These are phyloP conservation scores for Antechinus flavipes DNA, from an alignment of 2,113 vertebrate genomes.

Conservation along the genomic window DNA sequence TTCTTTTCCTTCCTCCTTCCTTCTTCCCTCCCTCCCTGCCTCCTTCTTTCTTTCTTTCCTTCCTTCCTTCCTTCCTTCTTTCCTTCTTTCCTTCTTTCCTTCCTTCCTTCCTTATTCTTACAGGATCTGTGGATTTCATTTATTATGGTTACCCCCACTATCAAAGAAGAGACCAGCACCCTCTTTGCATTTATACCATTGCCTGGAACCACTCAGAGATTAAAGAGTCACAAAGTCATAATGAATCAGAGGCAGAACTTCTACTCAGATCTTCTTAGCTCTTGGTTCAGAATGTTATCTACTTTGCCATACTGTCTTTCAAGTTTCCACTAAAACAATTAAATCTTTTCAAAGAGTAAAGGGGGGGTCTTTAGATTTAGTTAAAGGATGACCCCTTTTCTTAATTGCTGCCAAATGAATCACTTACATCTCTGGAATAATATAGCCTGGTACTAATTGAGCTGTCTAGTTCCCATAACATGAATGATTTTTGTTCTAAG, in stretches of 20 bases:
- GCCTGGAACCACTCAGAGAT: not conserved
- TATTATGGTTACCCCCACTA: not conserved
- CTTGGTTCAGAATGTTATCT: not conserved
- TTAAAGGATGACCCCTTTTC: not conserved
- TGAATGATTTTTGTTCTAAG: conserved; percentile 43
- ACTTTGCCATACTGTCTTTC: not conserved
- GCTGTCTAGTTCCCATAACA: conserved; percentile 33
- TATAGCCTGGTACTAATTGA: conserved; percentile 32
- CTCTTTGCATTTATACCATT: not conserved
- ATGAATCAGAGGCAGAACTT: not conserved
- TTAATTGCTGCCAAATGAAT: not conserved
- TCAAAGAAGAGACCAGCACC: not conserved
- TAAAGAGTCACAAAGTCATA: not conserved
- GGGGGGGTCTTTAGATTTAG: not conserved
- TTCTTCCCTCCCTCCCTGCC: too few species aligned
- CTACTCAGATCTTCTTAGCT: not conserved
- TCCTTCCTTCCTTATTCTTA: not conserved
- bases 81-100: too few species aligned
- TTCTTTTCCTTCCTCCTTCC: too few species aligned
- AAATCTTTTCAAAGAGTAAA: not conserved
- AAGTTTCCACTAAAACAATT: not conserved
- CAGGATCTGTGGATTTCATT: not conserved
- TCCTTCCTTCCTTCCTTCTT: too few species aligned
- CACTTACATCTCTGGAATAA: not conserved
- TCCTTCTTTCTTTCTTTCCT: too few species aligned